Base-by-base conservation (phyloP, 2,888 invertebrate genomes). In the Saturnia pavonia region DNA sequence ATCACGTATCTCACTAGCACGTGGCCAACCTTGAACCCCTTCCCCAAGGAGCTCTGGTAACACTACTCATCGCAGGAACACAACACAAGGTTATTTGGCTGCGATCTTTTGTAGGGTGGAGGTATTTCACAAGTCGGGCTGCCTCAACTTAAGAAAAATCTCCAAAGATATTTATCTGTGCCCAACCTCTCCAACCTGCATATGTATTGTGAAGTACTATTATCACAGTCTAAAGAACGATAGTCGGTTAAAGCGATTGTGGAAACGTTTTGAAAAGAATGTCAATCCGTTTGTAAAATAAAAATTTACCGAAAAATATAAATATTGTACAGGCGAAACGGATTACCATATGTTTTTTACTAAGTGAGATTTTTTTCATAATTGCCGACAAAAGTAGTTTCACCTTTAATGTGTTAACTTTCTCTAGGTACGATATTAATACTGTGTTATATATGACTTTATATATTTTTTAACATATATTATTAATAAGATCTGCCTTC, bases 331-430 rank as follows among this genome's bases (percentile, higher is more conserved):
- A 65, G 40, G 40, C 40, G 65, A 65, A 65, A 40, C n/a, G 40
- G 34, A 40, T 40, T 19, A 65, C n/a, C n/a, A 3, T 14, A 40
- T 19, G 34, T 40, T 65, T 40, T 65, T 40, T 40, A 65, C 11
- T 65, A 34, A 11, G 40, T 22, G 19, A 57, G n/a, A 22, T 57
- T 65, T 65, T 63, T 65, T 65, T 65, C n/a, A 65, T 65, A 65
- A 65, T 65, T 65, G 34, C 40, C 34, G n/a, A 6, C 19, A 65
- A 40, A 40, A 40, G 40, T 40, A 34, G 65, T 65, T 65, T 65
- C 34, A 40, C 65, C 40, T 65, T 65, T 65, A 40, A 16, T 65
- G 65, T 65, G 9, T 19, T 65, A 34, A 65, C 65, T 65, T 65
- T 65, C 65, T 65, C 65, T 22, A 54, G 19, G 57, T 57, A 57